A percentile compares a stretch with the other conserved stretches of the same genome.
Evolutionary conservation across 2,797 vertebrate species (phyloP).

Genomic region (Hemibagrus guttatus): DNA sequence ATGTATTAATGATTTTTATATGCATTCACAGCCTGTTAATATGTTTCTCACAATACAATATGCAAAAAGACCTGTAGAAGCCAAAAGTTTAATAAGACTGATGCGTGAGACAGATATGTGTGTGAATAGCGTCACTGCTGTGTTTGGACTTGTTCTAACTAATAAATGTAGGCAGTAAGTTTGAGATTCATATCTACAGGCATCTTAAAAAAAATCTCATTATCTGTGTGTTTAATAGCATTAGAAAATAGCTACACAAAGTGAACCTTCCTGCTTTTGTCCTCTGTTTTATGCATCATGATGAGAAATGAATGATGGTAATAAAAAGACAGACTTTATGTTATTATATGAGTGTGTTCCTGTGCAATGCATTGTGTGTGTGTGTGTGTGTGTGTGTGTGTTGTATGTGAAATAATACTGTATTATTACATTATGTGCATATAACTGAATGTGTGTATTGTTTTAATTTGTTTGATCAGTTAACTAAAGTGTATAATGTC

Average conservation of each 20-base stretch:
- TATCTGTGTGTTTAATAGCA: not conserved
- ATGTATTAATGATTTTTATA: not conserved
- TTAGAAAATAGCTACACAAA: not conserved
- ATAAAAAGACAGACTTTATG: not conserved
- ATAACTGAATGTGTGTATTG: not conserved
- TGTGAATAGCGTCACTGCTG: conserved; percentile 10
- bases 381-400: conserved; percentile 4
- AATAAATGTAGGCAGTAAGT: not conserved
- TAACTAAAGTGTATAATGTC: not conserved
- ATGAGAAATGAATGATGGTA: not conserved
- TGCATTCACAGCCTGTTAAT: not conserved
- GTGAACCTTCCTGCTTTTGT: not conserved
- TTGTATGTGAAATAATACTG: not conserved
- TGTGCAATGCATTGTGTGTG: not conserved
- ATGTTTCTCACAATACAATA: not conserved
- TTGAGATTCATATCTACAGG: conserved; percentile 10
- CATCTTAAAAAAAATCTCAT: not conserved
- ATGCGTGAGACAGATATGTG: conserved; percentile 1
- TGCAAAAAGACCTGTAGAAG: not conserved
- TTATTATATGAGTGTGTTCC: too few species aligned
- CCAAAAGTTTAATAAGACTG: not conserved
- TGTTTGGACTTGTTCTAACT: conserved; percentile 31
- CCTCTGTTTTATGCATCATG: not conserved
- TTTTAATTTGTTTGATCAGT: not conserved
- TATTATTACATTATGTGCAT: not conserved